Conservation (phyloP, 2,888 invertebrate species). For the Toxonevra muliebris region DNA sequence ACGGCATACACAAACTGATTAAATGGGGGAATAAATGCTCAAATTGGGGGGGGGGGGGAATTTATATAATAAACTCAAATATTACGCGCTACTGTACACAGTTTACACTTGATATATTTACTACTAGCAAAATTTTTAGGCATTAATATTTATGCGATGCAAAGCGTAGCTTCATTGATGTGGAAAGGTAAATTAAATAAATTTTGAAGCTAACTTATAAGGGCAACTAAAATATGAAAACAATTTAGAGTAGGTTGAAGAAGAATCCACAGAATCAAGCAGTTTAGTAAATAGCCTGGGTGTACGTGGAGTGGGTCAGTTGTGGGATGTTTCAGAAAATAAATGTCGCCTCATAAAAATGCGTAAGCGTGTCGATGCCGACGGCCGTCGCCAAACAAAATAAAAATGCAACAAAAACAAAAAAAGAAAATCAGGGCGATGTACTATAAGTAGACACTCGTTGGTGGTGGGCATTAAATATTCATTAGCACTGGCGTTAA, state of each 20-base stretch:
- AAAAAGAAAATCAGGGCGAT: not conserved
- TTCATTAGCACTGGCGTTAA: conserved; percentile 52
- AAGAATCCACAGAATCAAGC: not conserved
- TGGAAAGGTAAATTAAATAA: too few species aligned
- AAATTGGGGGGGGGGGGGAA: conserved; percentile 23
- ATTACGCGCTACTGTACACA: not conserved
- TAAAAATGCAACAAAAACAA: not conserved
- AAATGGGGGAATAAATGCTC: conserved; percentile 28
- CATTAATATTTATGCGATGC: too few species aligned
- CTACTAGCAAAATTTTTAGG: too few species aligned
- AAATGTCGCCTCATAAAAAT: conserved; percentile 29
- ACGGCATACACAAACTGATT: conserved; percentile 7
- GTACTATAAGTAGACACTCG: not conserved
- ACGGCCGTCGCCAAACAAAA: conserved; percentile 4
- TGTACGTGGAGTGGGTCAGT: not conserved
- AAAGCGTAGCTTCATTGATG: too few species aligned
- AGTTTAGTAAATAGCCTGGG: not conserved
- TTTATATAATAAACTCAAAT: conserved; percentile 22
- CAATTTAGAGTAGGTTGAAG: not conserved
- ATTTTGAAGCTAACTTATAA: too few species aligned
- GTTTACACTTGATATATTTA: too few species aligned
- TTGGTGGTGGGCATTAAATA: conserved; percentile 52
- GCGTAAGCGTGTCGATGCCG: conserved; percentile 18
- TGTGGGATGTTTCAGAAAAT: not conserved
- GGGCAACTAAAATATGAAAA: too few species aligned